Evolutionary conservation across 2,113 vertebrate species (phyloP).

Genomic region (Heptranchias perlo): DNA sequence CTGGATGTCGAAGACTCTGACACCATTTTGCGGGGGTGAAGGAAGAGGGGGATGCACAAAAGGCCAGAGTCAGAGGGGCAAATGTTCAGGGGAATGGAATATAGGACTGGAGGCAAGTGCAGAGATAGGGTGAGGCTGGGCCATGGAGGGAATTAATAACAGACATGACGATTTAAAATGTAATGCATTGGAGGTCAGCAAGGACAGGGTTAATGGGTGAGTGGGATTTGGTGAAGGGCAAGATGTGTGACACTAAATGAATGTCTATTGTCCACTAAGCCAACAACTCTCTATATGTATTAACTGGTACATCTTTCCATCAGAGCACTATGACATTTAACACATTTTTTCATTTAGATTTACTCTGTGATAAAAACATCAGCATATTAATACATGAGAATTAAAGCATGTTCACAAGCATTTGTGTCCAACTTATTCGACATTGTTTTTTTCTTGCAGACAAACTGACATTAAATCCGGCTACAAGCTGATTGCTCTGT

Average conservation of each 20-base stretch:
- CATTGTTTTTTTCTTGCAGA: constrained; percentile 24
- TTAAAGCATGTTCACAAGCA: not conserved
- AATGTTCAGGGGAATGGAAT: not conserved
- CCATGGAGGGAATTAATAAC: not conserved
- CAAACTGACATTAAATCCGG: not conserved
- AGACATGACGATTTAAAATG: not conserved
- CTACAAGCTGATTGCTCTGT: not conserved
- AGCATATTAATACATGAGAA: too few relatives aligned
- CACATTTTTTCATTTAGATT: not conserved
- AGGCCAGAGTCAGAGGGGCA: not conserved
- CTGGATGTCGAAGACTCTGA: not conserved
- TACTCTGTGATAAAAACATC: not conserved
- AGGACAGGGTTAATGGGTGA: not conserved
- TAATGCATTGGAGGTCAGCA: not conserved
- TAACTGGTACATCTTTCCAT: not conserved
- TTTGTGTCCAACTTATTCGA: not conserved
- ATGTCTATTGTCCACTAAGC: not conserved
- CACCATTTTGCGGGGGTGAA: not conserved
- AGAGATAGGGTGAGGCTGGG: not conserved
- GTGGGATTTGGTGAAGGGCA: not conserved
- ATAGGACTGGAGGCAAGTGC: too few relatives aligned
- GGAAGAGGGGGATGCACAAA: not conserved
- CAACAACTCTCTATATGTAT: not conserved
- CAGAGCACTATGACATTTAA: not conserved
- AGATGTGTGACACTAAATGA: not conserved